These are phyloP conservation scores for Schmidtea mediterranea DNA, from an alignment of 1,140 invertebrate genomes.

Conservation along the genomic window DNA sequence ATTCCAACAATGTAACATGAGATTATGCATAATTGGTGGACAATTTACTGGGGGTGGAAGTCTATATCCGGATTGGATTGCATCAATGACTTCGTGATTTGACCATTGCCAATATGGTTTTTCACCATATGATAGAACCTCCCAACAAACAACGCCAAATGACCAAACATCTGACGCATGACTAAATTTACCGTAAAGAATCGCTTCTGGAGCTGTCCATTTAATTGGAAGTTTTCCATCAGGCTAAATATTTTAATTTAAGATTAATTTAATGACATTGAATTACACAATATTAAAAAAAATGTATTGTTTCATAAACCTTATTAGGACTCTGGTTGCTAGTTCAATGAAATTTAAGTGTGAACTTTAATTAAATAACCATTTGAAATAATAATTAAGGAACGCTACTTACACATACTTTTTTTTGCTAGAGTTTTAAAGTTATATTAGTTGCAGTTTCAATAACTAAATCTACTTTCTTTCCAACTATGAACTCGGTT, in stretches of 20 bases:
- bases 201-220: constrained; percentile 96
- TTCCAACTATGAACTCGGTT: too few species aligned
- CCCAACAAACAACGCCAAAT: constrained; percentile 95
- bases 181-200: constrained; percentile 89
- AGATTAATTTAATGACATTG: too few species aligned
- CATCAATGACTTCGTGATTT: constrained; percentile 38
- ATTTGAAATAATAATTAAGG: too few species aligned
- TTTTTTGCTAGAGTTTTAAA: too few species aligned
- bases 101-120: constrained; percentile 99
- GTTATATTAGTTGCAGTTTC: too few species aligned
- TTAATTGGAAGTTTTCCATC: constrained; percentile 93
- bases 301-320: too few species aligned
- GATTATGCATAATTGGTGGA: constrained; percentile 58
- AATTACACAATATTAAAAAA: too few species aligned
- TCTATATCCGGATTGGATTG: neutral
- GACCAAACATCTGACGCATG: constrained; percentile 95
- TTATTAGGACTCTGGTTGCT: too few species aligned
- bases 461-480: too few species aligned
- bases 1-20: constrained; percentile 97
- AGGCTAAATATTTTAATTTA: constrained; percentile 16
- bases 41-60: constrained; percentile 26
- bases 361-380: too few species aligned
- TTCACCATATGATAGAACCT: constrained; percentile 94
- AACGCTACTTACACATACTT: too few species aligned
- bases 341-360: too few species aligned